Percentiles rank a stretch among this genome's conserved stretches.
phyloP scores from a whole-genome alignment of 2,797 vertebrate genomes.

The Cacajao melanocephalus region DNA sequence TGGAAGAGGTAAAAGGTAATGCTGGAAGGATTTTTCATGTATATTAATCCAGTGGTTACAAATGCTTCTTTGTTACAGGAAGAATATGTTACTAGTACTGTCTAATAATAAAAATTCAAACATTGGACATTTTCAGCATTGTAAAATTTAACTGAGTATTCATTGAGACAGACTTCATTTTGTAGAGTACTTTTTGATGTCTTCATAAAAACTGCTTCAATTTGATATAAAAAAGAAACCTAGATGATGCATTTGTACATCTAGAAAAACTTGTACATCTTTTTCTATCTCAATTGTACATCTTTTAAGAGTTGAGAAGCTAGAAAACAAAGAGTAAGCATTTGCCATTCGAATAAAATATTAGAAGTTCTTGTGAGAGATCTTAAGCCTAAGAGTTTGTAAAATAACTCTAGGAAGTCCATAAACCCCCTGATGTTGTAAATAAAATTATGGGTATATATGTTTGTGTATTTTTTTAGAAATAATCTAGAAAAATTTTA shows the following conservation, averaged over 20 bases:
- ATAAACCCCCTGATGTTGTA: neutral
- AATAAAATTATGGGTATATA: neutral
- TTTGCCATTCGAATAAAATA: neutral
- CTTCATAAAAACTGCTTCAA: slow-evolving; percentile 23
- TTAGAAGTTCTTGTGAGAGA: neutral
- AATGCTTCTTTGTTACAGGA: neutral
- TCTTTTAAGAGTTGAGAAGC: neutral
- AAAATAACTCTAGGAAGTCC: neutral
- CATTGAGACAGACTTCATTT: slow-evolving; percentile 4
- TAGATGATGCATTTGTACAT: neutral
- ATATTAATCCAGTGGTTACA: neutral
- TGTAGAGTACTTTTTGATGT: neutral
- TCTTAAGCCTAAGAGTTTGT: neutral
- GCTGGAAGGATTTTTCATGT: neutral
- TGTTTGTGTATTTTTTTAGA: neutral
- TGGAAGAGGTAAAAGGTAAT: too few species aligned
- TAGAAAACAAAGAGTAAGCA: neutral
- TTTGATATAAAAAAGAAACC: neutral
- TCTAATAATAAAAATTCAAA: slow-evolving; percentile 22
- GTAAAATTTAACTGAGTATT: neutral
- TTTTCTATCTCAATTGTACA: neutral
- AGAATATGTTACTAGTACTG: neutral
- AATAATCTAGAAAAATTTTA: neutral
- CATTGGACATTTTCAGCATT: neutral
- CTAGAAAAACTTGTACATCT: neutral